Evolutionary conservation across 2,797 vertebrate species (phyloP).

Genomic region (Gambelia wislizenii): DNA sequence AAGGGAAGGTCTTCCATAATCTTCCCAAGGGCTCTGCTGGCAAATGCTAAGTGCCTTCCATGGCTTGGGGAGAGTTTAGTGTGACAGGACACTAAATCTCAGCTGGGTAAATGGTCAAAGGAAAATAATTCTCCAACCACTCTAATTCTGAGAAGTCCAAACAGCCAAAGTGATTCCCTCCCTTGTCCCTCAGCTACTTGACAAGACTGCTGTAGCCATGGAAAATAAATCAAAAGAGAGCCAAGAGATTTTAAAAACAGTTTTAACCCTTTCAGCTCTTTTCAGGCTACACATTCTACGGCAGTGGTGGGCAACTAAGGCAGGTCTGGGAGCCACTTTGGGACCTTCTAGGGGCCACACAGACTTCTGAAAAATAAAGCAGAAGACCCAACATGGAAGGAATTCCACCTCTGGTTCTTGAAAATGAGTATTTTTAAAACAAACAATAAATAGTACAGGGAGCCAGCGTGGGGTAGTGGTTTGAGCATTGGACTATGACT

Average conservation of each 20-base stretch:
- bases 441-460: too few species aligned
- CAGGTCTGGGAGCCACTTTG: too few species aligned
- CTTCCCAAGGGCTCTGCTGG: conserved; percentile 46
- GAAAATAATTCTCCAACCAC: conserved; percentile 43
- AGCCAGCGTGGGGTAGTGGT: too few species aligned
- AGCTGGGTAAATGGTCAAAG: conserved; percentile 49
- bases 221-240: conserved; percentile 60
- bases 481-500: too few species aligned
- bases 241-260: conserved; percentile 1
- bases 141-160: conserved; percentile 59
- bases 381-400: too few species aligned
- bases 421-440: too few species aligned
- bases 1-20: not conserved
- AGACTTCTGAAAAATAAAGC: too few species aligned
- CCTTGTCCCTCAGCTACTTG: conserved; percentile 49
- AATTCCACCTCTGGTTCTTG: too few species aligned
- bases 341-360: too few species aligned
- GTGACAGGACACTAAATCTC: conserved; percentile 62
- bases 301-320: too few species aligned
- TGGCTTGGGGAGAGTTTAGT: conserved; percentile 46
- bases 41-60: conserved; percentile 43
- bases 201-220: conserved; percentile 56
- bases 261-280: conserved; percentile 7
- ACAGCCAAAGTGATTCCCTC: conserved; percentile 54
- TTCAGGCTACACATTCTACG: not conserved